Conservation (phyloP, 2,113 vertebrate species). For the Hippoglossus stenolepis region DNA sequence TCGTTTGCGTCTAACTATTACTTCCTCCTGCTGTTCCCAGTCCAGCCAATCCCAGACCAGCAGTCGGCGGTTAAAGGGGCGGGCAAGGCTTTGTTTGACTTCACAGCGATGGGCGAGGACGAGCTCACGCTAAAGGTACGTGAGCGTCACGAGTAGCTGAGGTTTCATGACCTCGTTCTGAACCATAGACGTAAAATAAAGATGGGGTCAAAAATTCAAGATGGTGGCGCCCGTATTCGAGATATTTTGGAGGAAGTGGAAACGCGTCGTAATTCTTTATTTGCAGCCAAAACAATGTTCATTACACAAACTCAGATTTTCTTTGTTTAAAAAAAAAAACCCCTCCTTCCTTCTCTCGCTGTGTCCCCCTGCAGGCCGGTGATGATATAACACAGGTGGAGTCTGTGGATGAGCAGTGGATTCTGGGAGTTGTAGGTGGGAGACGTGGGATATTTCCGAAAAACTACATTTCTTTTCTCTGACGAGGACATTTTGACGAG, state of each 20-base stretch:
- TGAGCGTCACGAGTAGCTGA: neutral
- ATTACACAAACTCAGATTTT: too few species aligned
- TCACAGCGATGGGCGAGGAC: constrained; percentile 88
- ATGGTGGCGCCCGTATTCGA: too few species aligned
- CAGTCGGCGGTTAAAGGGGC: constrained; percentile 68
- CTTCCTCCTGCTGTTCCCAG: constrained; percentile 49
- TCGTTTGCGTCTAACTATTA: neutral
- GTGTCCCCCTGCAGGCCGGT: constrained; percentile 65
- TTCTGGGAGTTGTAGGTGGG: constrained; percentile 67
- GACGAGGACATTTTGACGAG: constrained; percentile 1
- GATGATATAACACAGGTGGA: constrained; percentile 75
- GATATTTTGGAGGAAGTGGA: too few species aligned
- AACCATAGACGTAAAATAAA: too few species aligned
- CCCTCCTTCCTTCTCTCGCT: too few species aligned
- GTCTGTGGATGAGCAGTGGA: constrained; percentile 78
- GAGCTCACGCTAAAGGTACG: constrained; percentile 92
- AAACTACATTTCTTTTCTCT: constrained; percentile 76
- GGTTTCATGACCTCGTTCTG: neutral
- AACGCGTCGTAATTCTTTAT: too few species aligned
- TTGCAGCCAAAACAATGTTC: too few species aligned
- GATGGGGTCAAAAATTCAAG: too few species aligned
- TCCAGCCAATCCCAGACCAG: constrained; percentile 55
- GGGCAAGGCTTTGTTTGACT: constrained; percentile 90
- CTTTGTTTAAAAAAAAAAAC: too few species aligned
- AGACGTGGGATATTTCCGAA: constrained; percentile 79